phyloP scores from a whole-genome alignment of 2,888 invertebrate genomes.

The Thera britannica region DNA sequence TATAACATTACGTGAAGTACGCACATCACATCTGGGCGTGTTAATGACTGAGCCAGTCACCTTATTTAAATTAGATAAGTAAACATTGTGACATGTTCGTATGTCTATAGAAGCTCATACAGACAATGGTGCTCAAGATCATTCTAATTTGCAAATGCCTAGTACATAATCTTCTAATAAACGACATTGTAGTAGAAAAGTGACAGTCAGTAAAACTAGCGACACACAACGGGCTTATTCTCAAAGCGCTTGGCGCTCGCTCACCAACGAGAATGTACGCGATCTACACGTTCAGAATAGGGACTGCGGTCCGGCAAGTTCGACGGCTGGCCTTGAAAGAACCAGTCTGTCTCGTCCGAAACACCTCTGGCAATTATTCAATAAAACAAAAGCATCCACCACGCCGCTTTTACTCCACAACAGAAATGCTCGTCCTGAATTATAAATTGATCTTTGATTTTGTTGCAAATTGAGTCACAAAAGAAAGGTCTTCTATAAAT shows the following conservation, averaged over 20 bases:
- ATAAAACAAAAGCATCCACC: conserved; percentile 82
- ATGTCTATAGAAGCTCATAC: background rate
- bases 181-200: background rate
- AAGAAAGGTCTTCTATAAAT: background rate
- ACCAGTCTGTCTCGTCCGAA: conserved; percentile 82
- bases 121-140: conserved; percentile 26
- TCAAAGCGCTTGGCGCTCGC: conserved; percentile 8
- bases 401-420: conserved; percentile 72
- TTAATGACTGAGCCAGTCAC: conserved; percentile 16
- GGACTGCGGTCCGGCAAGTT: conserved; percentile 70
- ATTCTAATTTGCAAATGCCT: conserved; percentile 18
- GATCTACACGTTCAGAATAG: conserved; percentile 54
- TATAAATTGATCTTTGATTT: conserved; percentile 51
- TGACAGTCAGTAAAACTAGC: conserved; percentile 13
- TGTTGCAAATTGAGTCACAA: conserved; percentile 27
- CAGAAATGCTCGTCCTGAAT: conserved; percentile 68
- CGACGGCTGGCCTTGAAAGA: conserved; percentile 83
- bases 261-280: conserved; percentile 30
- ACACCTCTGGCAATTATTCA: conserved; percentile 84
- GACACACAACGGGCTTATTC: conserved; percentile 29
- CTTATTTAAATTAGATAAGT: conserved; percentile 21
- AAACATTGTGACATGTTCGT: conserved; percentile 16
- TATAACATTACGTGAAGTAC: background rate
- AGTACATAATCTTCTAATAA: conserved; percentile 5
- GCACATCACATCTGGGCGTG: conserved; percentile 13